Conservation (phyloP, 2,797 vertebrate species). For the Artibeus jamaicensis region DNA sequence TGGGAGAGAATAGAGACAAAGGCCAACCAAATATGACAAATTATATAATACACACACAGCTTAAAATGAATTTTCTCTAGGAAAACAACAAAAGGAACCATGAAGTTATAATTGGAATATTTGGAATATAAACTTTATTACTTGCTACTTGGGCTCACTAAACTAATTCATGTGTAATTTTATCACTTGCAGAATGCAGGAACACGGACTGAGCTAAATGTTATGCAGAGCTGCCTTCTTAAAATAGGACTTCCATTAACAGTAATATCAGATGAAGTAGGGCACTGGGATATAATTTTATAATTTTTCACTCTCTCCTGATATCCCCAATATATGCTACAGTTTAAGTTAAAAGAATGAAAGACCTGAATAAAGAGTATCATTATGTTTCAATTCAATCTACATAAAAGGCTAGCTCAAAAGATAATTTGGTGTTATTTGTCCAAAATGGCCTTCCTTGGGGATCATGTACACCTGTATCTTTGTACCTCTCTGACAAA, state of each 20-base stretch:
- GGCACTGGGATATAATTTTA: neutral
- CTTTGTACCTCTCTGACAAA: neutral
- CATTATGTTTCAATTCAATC: neutral
- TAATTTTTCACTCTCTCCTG: neutral
- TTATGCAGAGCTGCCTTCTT: neutral
- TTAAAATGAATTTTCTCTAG: conserved; percentile 36
- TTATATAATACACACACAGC: neutral
- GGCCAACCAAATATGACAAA: conserved; percentile 57
- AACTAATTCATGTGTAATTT: conserved; percentile 38
- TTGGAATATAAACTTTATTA: conserved; percentile 45
- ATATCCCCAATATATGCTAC: neutral
- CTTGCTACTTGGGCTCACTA: neutral
- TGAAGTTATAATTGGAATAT: neutral
- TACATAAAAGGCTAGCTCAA: neutral
- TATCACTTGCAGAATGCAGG: conserved; percentile 17
- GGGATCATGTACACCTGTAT: neutral
- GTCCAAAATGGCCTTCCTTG: neutral
- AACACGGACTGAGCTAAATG: conserved; percentile 25
- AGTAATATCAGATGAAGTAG: neutral
- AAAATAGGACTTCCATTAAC: conserved; percentile 4
- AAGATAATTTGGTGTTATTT: conserved; percentile 20
- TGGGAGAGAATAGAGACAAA: conserved; percentile 64
- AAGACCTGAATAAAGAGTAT: neutral
- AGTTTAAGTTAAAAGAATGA: neutral
- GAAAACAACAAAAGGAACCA: conserved; percentile 20